phyloP scores from a whole-genome alignment of 2,113 vertebrate species.

The Macroglossus sobrinus region DNA sequence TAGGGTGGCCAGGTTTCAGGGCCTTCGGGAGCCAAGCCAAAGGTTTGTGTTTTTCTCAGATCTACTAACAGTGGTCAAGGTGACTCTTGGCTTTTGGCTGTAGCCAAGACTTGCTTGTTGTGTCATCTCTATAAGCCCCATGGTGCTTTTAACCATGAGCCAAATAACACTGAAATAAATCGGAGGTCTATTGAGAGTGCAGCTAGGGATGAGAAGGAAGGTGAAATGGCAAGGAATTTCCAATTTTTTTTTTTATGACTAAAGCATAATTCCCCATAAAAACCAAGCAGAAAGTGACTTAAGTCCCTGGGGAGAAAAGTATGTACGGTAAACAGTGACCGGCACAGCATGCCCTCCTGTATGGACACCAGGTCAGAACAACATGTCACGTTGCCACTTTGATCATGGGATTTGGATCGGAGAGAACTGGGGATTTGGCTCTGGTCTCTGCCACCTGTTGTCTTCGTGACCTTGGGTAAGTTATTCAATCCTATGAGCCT shows the following conservation, averaged over 20 bases:
- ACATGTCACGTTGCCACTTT: neutral
- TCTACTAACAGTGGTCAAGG: neutral
- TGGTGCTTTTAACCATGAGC: neutral
- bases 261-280: neutral
- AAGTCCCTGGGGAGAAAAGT: neutral
- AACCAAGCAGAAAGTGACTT: neutral
- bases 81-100: neutral
- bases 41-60: neutral
- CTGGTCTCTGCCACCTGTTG: neutral
- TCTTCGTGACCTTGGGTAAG: neutral
- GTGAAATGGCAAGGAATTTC: neutral
- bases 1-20: neutral
- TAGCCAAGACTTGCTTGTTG: neutral
- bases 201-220: neutral
- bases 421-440: neutral
- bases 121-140: neutral
- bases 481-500: neutral
- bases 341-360: neutral
- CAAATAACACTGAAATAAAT: neutral
- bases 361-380: neutral
- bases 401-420: conserved; percentile 18
- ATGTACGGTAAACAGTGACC: neutral
- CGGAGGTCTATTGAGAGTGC: neutral
- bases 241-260: neutral
- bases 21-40: neutral